Base-by-base conservation (phyloP, 64 coral and sea anemone genomes). In the Orbicella faveolata region DNA sequence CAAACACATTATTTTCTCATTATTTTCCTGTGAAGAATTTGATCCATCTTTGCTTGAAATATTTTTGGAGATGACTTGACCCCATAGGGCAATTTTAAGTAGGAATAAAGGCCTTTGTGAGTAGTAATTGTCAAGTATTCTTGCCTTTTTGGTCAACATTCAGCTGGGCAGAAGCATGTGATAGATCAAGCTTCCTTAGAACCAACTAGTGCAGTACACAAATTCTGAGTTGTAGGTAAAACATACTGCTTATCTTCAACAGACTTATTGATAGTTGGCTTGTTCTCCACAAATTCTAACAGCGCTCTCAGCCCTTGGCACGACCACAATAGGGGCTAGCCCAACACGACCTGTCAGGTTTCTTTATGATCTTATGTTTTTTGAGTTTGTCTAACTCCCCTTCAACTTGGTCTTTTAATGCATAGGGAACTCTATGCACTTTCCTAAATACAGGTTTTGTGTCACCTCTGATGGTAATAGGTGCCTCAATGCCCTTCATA, bases 281-380 rank as follows among this genome's bases (percentile, higher is more conserved):
- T 93, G 77, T 93, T 93, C 85, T 6, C 91, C 91, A 82, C 85
- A 93, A 18, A 92, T 54, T 25, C 81, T 23, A 20, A 92, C 80
- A 20, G 52, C 61, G 21, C 80, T 81, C 63, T 88, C 68, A 11
- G 92, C 26, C 77, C 83, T 89, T 6, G 63, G 33, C n/a, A 89
- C 79, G 21, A 81, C 77, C 61, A 93, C 92, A 62, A 89, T 65
- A 83, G 84, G 91, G 5, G n/a, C 54, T 68, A 19, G 91, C 85
- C 90, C 84, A 93, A 23, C 81, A 77, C 10, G 91, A 93, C 17
- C 80, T 83, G 51, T 77, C 75, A 17, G 76, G 73, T 36, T 87
- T 87, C 61, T 55, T 52, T 59, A 93, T 93, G 4, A 88, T 63
- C 36, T 81, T 81, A 65, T 92, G 26, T 37, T 61, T 77, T 33